Base-by-base conservation (phyloP, 2,888 invertebrate species). In the Tanytarsus gracilentus region DNA sequence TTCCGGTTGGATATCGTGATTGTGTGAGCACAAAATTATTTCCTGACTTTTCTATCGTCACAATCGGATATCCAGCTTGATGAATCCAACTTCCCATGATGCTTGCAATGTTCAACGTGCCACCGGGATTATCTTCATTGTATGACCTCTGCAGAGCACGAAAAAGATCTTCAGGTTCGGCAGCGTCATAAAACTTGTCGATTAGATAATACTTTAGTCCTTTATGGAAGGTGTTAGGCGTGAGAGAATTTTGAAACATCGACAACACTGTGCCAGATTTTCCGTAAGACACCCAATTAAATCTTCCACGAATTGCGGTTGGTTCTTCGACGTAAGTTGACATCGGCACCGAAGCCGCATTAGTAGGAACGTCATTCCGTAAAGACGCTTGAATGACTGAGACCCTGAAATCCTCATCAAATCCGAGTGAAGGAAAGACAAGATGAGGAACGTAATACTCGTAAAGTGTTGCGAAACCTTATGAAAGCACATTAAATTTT, bases 381-480 rank as follows among this genome's bases (percentile, higher is more conserved):
- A 77, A 72, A 3, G 72, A 72, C 48, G 69, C 69, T 64, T 80
- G 79, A 23, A 70, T 8, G 8, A 77, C 69, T 1, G 71, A 67
- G n/a, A 78, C 69, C n/a, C 78, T 75, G 48, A 76, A 80, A 66
- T 78, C 77, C 36, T 80, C 77, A 72, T n/a, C n/a, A n/a, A 30
- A 30, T 76, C 77, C 72, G 78, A 72, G 18, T 0, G 39, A 16
- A 11, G 56, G 56, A 14, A 27, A 56, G 8, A 82, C 81, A 65
- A 77, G 64, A 27, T 78, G 77, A 3, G 80, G 78, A 2, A 76
- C 79, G 39, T 75, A 77, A 68, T 82, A 84, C 67, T 88, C 81
- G 62, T 84, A 83, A 71, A 80, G 83, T 65, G 77, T 79, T 1
- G 83, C 83, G 63, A 84, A 83, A n/a, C n/a, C n/a, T n/a, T n/a